Base-by-base conservation (phyloP, 2,888 invertebrate genomes). In the Antitype chi region DNA sequence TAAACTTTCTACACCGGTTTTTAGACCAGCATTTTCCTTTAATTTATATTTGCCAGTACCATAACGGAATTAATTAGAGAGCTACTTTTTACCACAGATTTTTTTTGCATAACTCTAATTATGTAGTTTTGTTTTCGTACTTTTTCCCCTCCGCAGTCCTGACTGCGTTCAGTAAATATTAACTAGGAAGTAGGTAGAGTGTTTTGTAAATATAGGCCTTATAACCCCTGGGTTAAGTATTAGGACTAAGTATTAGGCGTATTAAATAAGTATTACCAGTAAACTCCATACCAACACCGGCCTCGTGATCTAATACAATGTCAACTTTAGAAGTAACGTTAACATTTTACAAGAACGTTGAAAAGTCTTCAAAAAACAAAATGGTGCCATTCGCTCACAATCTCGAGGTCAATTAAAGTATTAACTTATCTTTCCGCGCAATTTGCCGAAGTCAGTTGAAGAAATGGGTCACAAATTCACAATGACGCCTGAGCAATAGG, bases 351-450 rank as follows among this genome's bases (percentile, higher is more conserved):
- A 57, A 13, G 60, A 76, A 53, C 53, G 15, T 32, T 53, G 47
- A 62, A 64, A 67, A 62, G 2, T 64, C 52, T 25, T 32, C 17
- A 49, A 32, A 70, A 63, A 57, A n/a, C 17, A 70, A 32, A 70
- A 62, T 67, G 38, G 63, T 67, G 63, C 67, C 74, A 62, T 59
- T 74, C n/a, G 28, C 59, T 69, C 32, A 6, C 49, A 76, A 84
- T 80, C 38, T 64, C 25, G 20, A 76, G 53, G 63, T 75, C 74
- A 70, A 82, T 72, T 77, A 75, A 74, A 80, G 62, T 72, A 70
- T 62, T 62, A 78, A 60, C 32, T 32, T 66, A 84, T 78, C 73
- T 78, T 83, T 77, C 62, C 71, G 52, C 55, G 57, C 64, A 76
- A 84, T 80, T 83, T 73, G 49, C 47, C 25, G 17, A 20, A 59